These are phyloP conservation scores for Manacus vitellinus DNA, from an alignment of 2,113 vertebrate genomes.

Conservation along the genomic window DNA sequence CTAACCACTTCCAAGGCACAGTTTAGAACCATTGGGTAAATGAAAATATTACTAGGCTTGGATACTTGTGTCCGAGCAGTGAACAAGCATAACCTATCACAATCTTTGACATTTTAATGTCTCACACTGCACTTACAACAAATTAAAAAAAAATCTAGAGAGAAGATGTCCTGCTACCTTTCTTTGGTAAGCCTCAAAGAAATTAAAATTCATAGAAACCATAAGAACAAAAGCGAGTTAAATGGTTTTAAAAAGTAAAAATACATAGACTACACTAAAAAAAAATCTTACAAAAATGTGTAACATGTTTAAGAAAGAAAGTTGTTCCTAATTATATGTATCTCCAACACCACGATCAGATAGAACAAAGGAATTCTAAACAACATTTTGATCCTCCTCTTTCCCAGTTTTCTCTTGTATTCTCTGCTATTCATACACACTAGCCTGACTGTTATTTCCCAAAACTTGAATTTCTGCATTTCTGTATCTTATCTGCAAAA, in stretches of 20 bases:
- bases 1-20: neutral
- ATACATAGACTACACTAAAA: neutral
- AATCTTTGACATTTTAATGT: neutral
- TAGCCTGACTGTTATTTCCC: neutral
- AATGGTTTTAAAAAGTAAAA: neutral
- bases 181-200: neutral
- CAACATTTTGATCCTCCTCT: neutral
- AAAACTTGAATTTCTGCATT: neutral
- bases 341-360: neutral
- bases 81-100: neutral
- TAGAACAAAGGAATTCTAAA: neutral
- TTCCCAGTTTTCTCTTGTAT: neutral
- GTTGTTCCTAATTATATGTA: neutral
- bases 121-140: neutral
- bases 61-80: neutral
- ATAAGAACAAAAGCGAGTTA: neutral
- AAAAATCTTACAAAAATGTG: neutral
- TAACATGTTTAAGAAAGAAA: neutral
- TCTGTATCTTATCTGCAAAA: neutral
- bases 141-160: neutral
- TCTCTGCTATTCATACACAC: neutral
- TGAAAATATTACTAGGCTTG: neutral
- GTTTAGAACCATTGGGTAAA: neutral
- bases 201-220: neutral
- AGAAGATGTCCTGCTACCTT: neutral